Evolutionary conservation across 30 jellyfish, hydroid and myxozoan genomes (phyloP), one percentile per base, ranked within the genome.

Genomic region (Cassiopea xamachana): DNA sequence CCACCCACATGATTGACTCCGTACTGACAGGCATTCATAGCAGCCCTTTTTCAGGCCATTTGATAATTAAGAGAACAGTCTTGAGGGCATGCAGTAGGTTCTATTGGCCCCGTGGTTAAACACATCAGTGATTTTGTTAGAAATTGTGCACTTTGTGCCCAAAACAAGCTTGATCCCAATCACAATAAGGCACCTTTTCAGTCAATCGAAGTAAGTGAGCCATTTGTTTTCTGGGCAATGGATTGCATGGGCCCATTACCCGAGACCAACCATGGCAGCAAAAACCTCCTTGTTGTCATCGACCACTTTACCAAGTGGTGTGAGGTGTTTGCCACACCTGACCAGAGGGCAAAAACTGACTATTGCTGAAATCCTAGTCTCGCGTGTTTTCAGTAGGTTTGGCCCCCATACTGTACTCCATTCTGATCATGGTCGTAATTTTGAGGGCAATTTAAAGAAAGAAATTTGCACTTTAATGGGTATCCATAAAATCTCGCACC

Each of bases 231-330:
- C 39, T 27, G 39, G 39, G 39, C 39, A 27, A 27, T 27, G 39
- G 39, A 27, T 27, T 27, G 39, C 39, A 48, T 84, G 75, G 92
- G 92, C 10, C 93, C 93, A 13, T 72, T 86, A 14, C 93, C 93
- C 7, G 89, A 62, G 51, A 60, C 93, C 14, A 7, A 5, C 8
- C 50, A 48, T 59, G 93, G 93, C 15, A 75, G 1, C 64, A 90
- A 90, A 43, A 87, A 90, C 69, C 43, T 90, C 1, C 81, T 83
- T 10, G 97, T 90, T 27, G 88, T 82, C 60, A 79, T 69, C 71
- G 90, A 87, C 47, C 85, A 87, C 49, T 87, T 87, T 71, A 87
- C 39, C 39, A 27, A 27, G 39, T 27, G 39, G 39, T 27, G 39
- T 27, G 39, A 27, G 39, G 39, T 27, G 90, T n/a, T 13, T 46